Evolutionary conservation across 2,797 vertebrate genomes (phyloP), one percentile per base, ranked within the genome.

Genomic region (Pseudomugil gertrudae): DNA sequence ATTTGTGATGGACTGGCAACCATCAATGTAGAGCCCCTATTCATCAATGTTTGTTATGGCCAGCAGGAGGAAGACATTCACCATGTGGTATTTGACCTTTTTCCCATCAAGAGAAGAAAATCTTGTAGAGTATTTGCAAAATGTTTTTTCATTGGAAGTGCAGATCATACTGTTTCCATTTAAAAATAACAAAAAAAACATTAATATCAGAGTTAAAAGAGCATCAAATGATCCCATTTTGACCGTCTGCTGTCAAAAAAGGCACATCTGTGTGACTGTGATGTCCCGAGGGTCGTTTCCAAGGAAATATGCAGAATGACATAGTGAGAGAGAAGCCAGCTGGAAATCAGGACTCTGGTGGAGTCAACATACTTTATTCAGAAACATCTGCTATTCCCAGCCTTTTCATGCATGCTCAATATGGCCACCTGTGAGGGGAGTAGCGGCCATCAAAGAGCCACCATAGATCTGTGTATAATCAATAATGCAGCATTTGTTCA

Each of bases 281-380:
- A 87, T 87, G 87, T 84, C 82, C 83, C 66, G 43, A 38, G 43
- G 67, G 45, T 24, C 55, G 51, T 75, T 61, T 71, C 76, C 33
- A 64, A 76, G 69, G 61, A 81, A 58, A 78, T 74, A 54, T 53
- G 58, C 43, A 74, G 35, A 57, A 40, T 72, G 57, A 66, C 57
- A 80, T 61, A 73, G 60, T 73, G 67, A 64, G 63, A 75, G 66
- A 81, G 59, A 76, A 62, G 74, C 66, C 51, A 26, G 74, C 66
- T 72, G 63, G 43, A 63, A 79, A 84, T 58, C 21, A 14, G 61
- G 53, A 57, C 60, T 48, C 14, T 3, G 76, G 59, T 66, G 15
- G 53, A 54, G 57, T 33, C 69, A 74, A 48, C 79, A 81, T 87
- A 62, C 72, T 79, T 86, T 87, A 86, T 87, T 90, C 83, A 84